Evolutionary conservation across 2,797 vertebrate genomes (phyloP).

Genomic region (Vireo griseus): DNA sequence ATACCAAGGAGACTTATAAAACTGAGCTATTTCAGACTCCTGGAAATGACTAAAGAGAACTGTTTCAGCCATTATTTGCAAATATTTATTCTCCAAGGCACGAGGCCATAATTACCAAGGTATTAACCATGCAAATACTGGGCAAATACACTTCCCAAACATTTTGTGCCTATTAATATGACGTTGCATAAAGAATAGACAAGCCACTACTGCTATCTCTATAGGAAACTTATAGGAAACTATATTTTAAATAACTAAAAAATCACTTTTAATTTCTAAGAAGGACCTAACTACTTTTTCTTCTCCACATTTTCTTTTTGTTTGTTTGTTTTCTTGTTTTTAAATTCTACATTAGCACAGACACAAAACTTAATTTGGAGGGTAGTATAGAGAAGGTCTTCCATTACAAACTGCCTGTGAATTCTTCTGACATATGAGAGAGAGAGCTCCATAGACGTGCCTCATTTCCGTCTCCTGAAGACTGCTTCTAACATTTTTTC

Average conservation of each 20-base stretch:
- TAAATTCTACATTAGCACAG: background rate
- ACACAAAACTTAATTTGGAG: background rate
- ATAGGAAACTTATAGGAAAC: too few species aligned
- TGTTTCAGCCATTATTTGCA: background rate
- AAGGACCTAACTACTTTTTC: background rate
- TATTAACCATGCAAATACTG: background rate
- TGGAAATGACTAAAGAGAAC: conserved; percentile 13
- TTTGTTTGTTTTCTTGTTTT: background rate
- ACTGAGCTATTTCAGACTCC: background rate
- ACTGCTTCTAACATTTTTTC: background rate
- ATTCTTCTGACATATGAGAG: background rate
- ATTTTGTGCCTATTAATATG: background rate
- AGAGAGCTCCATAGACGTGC: background rate
- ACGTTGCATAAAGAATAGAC: background rate
- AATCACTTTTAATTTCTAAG: background rate
- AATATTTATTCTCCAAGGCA: background rate
- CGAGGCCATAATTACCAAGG: background rate
- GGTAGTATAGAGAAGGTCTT: background rate
- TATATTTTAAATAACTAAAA: background rate
- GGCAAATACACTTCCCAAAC: background rate
- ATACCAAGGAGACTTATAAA: background rate
- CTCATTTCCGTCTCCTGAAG: background rate
- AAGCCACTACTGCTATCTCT: background rate
- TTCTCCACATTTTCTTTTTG: background rate
- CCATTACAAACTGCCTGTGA: background rate